Conservation (phyloP, 2,113 vertebrate species). For the Chionomys nivalis region DNA sequence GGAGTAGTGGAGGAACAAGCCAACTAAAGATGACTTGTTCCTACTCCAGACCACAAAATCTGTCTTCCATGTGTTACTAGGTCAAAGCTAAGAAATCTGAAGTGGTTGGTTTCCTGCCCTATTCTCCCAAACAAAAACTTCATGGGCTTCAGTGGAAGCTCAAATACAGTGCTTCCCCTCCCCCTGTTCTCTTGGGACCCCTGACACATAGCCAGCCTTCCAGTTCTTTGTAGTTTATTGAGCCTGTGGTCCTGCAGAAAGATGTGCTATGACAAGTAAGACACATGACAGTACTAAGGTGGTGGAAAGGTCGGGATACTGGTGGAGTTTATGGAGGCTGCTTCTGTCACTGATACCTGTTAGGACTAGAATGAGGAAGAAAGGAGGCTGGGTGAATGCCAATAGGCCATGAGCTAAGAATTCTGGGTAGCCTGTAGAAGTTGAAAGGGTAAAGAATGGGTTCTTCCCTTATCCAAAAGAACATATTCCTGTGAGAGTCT, state of each 20-base stretch:
- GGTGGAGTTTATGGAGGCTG: neutral
- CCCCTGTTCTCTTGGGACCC: neutral
- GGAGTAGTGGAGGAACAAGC: neutral
- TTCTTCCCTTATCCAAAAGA: neutral
- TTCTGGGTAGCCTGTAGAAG: neutral
- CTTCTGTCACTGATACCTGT: neutral
- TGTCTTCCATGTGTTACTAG: neutral
- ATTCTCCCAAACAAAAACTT: neutral
- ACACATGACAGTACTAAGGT: fast-evolving
- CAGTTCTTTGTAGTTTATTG: neutral
- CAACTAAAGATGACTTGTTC: neutral
- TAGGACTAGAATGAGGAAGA: neutral
- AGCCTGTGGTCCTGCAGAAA: neutral
- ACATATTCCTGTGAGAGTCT: neutral
- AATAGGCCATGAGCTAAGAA: neutral
- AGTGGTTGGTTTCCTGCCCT: neutral
- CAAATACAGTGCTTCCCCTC: neutral
- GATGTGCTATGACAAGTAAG: neutral
- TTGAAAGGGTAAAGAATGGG: neutral
- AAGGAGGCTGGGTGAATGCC: neutral
- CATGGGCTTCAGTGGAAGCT: neutral
- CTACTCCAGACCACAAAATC: neutral
- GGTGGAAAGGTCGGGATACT: neutral
- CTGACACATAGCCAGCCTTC: neutral
- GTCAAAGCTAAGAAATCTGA: neutral